Evolutionary conservation across 2,113 vertebrate genomes (phyloP).

Genomic region (Cygnus atratus): DNA sequence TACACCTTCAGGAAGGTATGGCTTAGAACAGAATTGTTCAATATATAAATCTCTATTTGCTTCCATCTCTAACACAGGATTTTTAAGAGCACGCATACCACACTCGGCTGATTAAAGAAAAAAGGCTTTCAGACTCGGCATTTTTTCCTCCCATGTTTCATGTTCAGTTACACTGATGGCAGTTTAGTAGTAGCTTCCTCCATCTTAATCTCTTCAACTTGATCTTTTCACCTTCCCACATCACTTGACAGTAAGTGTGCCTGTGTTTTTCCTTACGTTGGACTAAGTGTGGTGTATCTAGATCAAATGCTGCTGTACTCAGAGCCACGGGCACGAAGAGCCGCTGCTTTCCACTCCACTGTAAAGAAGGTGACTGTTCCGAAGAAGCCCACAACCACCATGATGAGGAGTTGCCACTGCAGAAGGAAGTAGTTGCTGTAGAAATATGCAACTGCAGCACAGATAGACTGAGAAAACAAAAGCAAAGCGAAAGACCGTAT

Average conservation of each 20-base stretch:
- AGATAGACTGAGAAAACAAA: slow-evolving; percentile 84
- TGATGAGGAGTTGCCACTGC: slow-evolving; percentile 96
- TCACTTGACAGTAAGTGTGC: fast-evolving
- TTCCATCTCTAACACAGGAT: not conserved
- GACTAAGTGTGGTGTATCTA: not conserved
- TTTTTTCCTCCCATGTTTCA: not conserved
- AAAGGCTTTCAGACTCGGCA: not conserved
- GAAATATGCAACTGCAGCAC: slow-evolving; percentile 92
- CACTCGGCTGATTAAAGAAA: not conserved
- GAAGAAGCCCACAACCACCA: slow-evolving; percentile 86
- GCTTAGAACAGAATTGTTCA: not conserved
- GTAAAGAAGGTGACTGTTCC: slow-evolving; percentile 90
- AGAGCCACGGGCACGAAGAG: slow-evolving; percentile 65
- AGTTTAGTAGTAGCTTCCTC: not conserved
- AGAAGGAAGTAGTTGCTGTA: slow-evolving; percentile 97
- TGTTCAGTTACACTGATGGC: not conserved
- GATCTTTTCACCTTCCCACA: not conserved
- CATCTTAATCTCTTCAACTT: not conserved
- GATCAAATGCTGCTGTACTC: slow-evolving; percentile 90
- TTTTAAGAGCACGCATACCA: slow-evolving; percentile 12
- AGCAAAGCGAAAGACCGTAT: not conserved
- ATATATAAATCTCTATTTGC: not conserved
- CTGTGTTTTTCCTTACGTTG: fast-evolving
- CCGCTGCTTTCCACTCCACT: slow-evolving; percentile 82
- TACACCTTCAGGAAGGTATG: not conserved